phyloP scores from a whole-genome alignment of 2,113 vertebrate genomes.

The Trematomus loennbergii region DNA sequence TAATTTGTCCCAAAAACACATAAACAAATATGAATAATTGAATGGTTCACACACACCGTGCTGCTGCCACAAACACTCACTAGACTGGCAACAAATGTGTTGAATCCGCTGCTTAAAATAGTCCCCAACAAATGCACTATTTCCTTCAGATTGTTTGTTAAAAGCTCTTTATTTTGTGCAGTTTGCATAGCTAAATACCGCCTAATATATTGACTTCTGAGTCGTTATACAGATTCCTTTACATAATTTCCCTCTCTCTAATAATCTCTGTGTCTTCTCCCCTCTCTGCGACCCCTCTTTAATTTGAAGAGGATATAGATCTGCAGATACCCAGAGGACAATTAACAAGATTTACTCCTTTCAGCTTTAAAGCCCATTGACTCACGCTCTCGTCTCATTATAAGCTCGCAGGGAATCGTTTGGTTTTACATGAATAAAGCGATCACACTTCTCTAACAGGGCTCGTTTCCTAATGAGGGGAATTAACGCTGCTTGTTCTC shows the following conservation, averaged over 20 bases:
- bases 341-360: slow-evolving; percentile 38
- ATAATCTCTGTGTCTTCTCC: neutral
- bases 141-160: neutral
- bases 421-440: neutral
- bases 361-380: slow-evolving; percentile 21
- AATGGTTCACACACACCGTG: too few species aligned
- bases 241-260: neutral
- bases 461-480: neutral
- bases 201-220: too few species aligned
- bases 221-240: neutral
- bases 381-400: slow-evolving; percentile 7
- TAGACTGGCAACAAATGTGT: neutral
- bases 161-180: neutral
- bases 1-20: too few species aligned
- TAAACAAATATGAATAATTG: too few species aligned
- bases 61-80: neutral
- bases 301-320: slow-evolving; percentile 9
- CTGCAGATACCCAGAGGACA: slow-evolving; percentile 29
- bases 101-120: too few species aligned
- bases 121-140: too few species aligned
- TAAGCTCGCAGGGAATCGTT: neutral
- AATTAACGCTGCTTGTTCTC: neutral
- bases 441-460: neutral
- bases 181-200: too few species aligned
- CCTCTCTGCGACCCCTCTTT: neutral